Conservation (phyloP, 2,113 vertebrate species). For the Hippocampus abdominalis region DNA sequence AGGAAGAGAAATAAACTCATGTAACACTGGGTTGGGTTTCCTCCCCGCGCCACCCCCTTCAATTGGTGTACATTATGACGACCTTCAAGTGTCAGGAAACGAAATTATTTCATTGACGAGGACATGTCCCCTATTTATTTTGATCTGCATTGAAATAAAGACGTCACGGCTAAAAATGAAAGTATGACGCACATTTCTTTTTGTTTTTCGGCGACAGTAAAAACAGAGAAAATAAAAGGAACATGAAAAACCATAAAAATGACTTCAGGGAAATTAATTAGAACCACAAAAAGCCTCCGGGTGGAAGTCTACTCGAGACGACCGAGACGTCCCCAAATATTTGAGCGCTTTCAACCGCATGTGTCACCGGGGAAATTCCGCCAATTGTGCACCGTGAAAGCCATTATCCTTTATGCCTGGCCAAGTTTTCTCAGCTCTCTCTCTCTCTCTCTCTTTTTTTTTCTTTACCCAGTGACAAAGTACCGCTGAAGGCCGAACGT, state of each 20-base stretch:
- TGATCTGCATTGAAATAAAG: background rate
- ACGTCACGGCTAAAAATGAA: background rate
- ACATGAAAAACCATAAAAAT: slow-evolving; percentile 51
- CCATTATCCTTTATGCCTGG: slow-evolving; percentile 60
- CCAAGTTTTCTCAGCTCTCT: slow-evolving; percentile 38
- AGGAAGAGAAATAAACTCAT: background rate
- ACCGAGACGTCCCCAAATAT: slow-evolving; percentile 54
- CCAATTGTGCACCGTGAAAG: slow-evolving; percentile 49
- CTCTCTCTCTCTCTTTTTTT: slow-evolving; percentile 3
- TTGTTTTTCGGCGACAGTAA: slow-evolving; percentile 4
- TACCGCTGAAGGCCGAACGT: slow-evolving; percentile 40
- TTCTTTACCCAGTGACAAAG: slow-evolving; percentile 28
- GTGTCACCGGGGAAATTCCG: slow-evolving; percentile 62
- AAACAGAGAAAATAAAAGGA: slow-evolving; percentile 31
- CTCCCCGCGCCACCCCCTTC: background rate
- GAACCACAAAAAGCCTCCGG: slow-evolving; percentile 41
- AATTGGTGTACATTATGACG: background rate
- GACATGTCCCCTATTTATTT: background rate
- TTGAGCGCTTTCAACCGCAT: slow-evolving; percentile 57
- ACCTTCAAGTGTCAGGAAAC: background rate
- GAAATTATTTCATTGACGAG: background rate
- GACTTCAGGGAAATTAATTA: slow-evolving; percentile 64
- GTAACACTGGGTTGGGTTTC: background rate
- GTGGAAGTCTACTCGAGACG: slow-evolving; percentile 47
- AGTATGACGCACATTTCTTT: background rate